Base-by-base conservation (phyloP, 2,113 vertebrate species). In the Stegastes partitus region DNA sequence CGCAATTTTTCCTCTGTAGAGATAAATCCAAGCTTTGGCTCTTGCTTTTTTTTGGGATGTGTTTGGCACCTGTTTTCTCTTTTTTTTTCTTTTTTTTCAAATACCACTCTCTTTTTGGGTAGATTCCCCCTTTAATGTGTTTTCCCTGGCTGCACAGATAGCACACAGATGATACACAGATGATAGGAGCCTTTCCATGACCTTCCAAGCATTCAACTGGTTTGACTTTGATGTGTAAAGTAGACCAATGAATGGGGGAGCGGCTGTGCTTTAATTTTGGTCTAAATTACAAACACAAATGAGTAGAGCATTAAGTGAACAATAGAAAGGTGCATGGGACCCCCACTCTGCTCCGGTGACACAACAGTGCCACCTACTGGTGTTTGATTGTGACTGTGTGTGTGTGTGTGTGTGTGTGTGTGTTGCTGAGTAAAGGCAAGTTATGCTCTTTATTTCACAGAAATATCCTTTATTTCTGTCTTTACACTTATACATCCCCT, bases 191-290 rank as follows among this genome's bases (percentile, higher is more conserved):
- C 49, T 81, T 69, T 84, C 72, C 16, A 42, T 81, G 84, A 91
- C 89, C 89, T 93, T 86, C 89, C 31, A 19, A 75, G 65, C 75
- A 68, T 83, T 82, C 79, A 64, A 14, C 76, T 83, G 82, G 23
- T 88, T 84, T 82, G 67, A 91, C 90, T 93, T 86, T 89, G 84
- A 92, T 89, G 89, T 89, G 77, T 81, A 90, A 89, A 89, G 73
- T 65, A 79, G 77, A 79, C 57, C 82, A 65, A 74, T 79, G 83
- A 89, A 81, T 67, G 67, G 67, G 77, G 64, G 59, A 59, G 80
- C 42, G 71, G 68, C 74, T 83, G 66, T 3, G 59, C 71, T 89
- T 88, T 87, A 69, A 81, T 89, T 90, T 50, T 58, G 54, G 23
- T 82, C 81, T 78, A 73, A 85, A 91, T 89, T 80, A 81, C 80